phyloP scores from a whole-genome alignment of 2,113 vertebrate genomes.

The Clarias magur region DNA sequence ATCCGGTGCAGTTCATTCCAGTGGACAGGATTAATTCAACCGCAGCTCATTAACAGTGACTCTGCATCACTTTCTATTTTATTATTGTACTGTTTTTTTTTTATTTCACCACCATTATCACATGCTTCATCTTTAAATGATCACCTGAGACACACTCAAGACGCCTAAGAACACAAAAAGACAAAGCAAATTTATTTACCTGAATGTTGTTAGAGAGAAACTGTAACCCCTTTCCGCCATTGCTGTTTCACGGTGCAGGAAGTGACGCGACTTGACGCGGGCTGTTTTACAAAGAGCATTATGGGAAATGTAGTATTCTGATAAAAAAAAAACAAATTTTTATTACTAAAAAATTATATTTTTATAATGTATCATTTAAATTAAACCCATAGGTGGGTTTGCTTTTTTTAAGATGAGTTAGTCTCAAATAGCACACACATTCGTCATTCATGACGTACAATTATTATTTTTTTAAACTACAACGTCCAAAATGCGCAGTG shows the following conservation, averaged over 20 bases:
- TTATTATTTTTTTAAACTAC: conserved; percentile 18
- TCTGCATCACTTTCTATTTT: conserved; percentile 37
- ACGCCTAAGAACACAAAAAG: conserved; percentile 9
- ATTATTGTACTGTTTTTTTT: neutral
- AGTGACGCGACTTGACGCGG: conserved; percentile 34
- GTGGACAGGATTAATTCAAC: neutral
- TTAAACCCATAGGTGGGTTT: neutral
- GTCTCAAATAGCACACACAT: neutral
- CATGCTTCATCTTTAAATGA: neutral
- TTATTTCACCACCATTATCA: neutral
- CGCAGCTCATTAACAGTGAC: conserved; percentile 25
- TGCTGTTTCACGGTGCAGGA: conserved; percentile 60
- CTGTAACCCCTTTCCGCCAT: conserved; percentile 98
- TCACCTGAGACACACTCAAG: neutral
- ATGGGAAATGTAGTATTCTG: conserved; percentile 33
- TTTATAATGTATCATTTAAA: neutral
- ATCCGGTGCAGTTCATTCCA: neutral
- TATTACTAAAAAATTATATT: too few species aligned
- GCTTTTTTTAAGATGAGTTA: neutral
- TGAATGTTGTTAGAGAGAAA: conserved; percentile 97
- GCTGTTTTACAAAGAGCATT: neutral
- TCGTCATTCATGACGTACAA: neutral
- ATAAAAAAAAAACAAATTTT: too few species aligned
- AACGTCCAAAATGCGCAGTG: conserved; percentile 30
- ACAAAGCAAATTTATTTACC: conserved; percentile 69